Conservation (phyloP, 2,797 vertebrate genomes). For the Simalia tracyae region DNA sequence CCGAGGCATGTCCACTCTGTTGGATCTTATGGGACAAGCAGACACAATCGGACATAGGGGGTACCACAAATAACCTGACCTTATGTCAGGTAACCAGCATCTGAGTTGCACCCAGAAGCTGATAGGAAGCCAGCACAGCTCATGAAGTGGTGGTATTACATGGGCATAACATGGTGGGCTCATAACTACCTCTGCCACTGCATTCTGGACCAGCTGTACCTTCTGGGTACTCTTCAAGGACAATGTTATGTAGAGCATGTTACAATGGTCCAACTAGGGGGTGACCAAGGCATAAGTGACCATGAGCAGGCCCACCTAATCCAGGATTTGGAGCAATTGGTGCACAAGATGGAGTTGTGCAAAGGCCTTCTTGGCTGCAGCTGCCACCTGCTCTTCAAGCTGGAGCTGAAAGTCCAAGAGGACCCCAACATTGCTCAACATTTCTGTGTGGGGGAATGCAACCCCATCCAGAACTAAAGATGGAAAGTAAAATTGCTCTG, state of each 20-base stretch:
- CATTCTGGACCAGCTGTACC: neutral
- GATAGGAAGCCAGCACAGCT: neutral
- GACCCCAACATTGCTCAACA: neutral
- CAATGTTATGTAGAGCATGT: neutral
- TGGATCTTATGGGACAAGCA: neutral
- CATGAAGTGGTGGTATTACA: neutral
- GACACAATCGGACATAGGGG: neutral
- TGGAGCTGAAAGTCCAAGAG: neutral
- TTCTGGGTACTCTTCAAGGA: neutral
- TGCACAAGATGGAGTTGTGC: neutral
- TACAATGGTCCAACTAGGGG: neutral
- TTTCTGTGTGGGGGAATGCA: neutral
- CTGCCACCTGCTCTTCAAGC: neutral
- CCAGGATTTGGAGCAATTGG: neutral
- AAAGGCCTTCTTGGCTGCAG: neutral
- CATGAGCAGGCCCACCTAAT: neutral
- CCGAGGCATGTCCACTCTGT: neutral
- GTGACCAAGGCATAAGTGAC: neutral
- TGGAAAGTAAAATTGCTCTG: neutral
- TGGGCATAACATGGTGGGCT: neutral
- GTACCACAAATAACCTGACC: neutral
- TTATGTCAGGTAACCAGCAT: neutral
- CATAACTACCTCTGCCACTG: neutral
- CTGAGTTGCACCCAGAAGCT: neutral
- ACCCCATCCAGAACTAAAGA: neutral